Evolutionary conservation across 2,113 vertebrate genomes (phyloP), one percentile per base, ranked within the genome.

Genomic region (Silurus meridionalis): DNA sequence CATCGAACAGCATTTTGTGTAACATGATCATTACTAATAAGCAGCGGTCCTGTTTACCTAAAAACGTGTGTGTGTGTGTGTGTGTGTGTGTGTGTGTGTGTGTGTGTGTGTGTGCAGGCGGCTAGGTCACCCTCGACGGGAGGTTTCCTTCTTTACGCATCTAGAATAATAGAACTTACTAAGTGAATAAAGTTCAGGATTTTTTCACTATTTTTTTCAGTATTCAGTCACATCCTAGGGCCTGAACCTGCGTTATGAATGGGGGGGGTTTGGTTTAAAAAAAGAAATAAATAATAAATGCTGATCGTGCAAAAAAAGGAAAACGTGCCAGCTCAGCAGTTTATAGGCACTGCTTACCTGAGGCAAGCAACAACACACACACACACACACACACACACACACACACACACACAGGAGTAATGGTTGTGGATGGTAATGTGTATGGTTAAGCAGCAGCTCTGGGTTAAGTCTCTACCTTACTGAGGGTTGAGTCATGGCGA

Each of bases 291-390:
- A 89, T 88, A 87, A 90, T 90, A 93, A 92, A 93, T 93, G 92
- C 93, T 94, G 94, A 95, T 92, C 81, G 82, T 91, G 90, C 87
- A 88, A 89, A 89, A 82, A 88, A 88, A 90, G 88, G 81, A 86
- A 90, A 93, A 92, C 91, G 85, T 90, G 91, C 90, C 85, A 91
- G 74, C 91, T 95, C 94, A 95, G 95, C 93, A 57, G 87, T 93
- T 91, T 94, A 87, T 48, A n/a, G 71, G 90, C 83, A 85, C 63
- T 58, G 87, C 86, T 89, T 85, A 89, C 90, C 90, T 80, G 6
- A 80, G 90, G 87, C 92, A 93, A 92, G 93, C 92, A 91, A 90
- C 92, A 92, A 91, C 90, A 87, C 89, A 86, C 37, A 52, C 82
- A 82, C 85, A 78, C 75, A 79, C 53, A 28, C 52, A 58, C 7